Base-by-base conservation (phyloP, 2,113 vertebrate genomes). In the Haliaeetus leucogaster region DNA sequence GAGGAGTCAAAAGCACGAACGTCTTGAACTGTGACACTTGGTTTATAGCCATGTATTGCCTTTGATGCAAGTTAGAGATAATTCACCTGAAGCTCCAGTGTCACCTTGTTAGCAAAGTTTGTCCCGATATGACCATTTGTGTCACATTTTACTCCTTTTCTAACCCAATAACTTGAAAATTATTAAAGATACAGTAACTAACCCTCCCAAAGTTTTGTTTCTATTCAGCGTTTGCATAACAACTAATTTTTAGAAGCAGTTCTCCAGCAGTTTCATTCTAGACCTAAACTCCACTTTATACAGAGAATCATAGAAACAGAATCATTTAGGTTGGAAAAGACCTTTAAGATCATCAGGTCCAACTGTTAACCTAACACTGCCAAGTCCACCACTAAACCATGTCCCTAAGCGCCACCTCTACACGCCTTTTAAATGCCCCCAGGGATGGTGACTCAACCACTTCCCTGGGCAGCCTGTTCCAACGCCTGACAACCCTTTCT, bases 331-430 rank as follows among this genome's bases (percentile, higher is more conserved):
- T 30, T 42, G 29, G 47, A 76, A 90, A 63, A 83, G 40, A n/a
- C 10, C 5, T 22, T 67, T 72, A 32, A 70, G 38, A 58, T 42
- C 52, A 66, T 29, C 16, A 22, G 0, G 26, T 68, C 22, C 65
- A 68, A 16, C 0, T 0, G 0, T 3, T 1, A 55, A 73, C 11
- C 21, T 43, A 72, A 13, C 34, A 59, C 47, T 40, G 4, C 23
- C 7, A 80, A 68, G 16, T 42, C 34, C 16, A 7, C 0, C 42
- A 43, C 25, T 66, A 66, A 36, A 36, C 62, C 25, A 29, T n/a
- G 30, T n/a, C 30, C 23, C n/a, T 11, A 36, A 21, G 47, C 9
- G 2, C 47, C 18, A 70, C 21, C 19, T 62, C 27, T 50, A 50
- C 45, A 7, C 0, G 7, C 32, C 27, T 62, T 50, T 78, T 38